Conservation (phyloP, 1,140 invertebrate species). For the Pygmarrhopalites habei region DNA sequence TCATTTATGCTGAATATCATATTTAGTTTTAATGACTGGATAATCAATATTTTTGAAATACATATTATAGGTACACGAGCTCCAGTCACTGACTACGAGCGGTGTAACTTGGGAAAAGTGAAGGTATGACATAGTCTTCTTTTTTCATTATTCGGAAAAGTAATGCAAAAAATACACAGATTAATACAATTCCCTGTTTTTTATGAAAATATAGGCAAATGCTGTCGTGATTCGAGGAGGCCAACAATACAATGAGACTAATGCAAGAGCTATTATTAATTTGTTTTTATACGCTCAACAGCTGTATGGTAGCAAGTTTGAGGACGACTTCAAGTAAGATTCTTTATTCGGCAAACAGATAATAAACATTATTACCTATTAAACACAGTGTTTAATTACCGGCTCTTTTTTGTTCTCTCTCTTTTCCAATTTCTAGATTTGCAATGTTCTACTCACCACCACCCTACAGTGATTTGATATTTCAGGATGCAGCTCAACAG, state of each 20-base stretch:
- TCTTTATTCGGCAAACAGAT: too few species aligned
- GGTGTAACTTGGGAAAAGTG: conserved; percentile 84
- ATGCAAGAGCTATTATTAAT: conserved; percentile 75
- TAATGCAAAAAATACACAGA: too few species aligned
- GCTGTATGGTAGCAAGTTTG: conserved; percentile 73
- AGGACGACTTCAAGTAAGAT: conserved; percentile 71
- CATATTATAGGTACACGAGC: conserved; percentile 66
- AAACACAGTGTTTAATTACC: too few species aligned
- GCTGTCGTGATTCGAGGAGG: conserved; percentile 75
- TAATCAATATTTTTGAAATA: too few species aligned
- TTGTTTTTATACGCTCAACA: conserved; percentile 84
- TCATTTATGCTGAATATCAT: background rate
- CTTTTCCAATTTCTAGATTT: conserved; percentile 66
- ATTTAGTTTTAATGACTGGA: conserved; percentile 11
- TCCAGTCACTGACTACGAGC: conserved; percentile 65
- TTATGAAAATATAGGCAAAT: too few species aligned
- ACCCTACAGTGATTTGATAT: conserved; percentile 79
- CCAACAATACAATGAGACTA: conserved; percentile 63
- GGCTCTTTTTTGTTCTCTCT: too few species aligned
- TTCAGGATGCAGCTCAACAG: conserved; percentile 83
- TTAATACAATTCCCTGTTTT: too few species aligned
- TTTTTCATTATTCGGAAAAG: too few species aligned
- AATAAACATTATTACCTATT: too few species aligned
- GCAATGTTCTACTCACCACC: conserved; percentile 78
- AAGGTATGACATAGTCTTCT: too few species aligned